Conservation (phyloP, 23 tunicate species). For the Trididemnum clinides region DNA sequence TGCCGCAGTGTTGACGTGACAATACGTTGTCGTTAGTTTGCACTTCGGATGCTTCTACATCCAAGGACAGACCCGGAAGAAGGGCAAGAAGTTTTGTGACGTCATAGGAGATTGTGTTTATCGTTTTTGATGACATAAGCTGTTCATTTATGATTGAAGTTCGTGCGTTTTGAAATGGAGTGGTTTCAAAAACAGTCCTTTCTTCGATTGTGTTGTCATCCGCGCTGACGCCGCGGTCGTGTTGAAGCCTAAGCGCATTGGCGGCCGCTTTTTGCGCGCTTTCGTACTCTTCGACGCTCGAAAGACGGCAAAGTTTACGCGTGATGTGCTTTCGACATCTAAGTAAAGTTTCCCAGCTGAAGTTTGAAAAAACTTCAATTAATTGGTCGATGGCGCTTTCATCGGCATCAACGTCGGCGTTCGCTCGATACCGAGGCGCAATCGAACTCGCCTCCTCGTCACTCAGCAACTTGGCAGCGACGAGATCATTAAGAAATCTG, state of each 20-base stretch:
- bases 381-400: conserved; percentile 22
- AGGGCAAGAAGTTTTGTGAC: background rate
- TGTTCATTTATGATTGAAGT: background rate
- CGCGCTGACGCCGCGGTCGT: background rate
- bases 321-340: conserved; percentile 50
- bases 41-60: too few species aligned
- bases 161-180: background rate
- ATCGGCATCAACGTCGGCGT: background rate
- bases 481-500: conserved; percentile 45
- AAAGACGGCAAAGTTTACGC: conserved; percentile 65
- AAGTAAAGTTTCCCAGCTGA: conserved; percentile 23
- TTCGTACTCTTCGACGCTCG: conserved; percentile 63
- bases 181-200: too few species aligned
- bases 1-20: too few species aligned
- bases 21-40: too few species aligned
- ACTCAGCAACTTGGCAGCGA: conserved; percentile 21
- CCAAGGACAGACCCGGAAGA: too few species aligned
- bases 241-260: background rate
- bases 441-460: conserved; percentile 34
- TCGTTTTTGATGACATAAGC: background rate
- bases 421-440: conserved; percentile 5
- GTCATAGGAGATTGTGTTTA: too few species aligned
- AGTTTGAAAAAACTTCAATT: conserved; percentile 58
- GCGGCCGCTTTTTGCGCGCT: conserved; percentile 68
- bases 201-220: background rate